Base-by-base conservation (phyloP, 2,113 vertebrate species). In the Stegastes partitus region DNA sequence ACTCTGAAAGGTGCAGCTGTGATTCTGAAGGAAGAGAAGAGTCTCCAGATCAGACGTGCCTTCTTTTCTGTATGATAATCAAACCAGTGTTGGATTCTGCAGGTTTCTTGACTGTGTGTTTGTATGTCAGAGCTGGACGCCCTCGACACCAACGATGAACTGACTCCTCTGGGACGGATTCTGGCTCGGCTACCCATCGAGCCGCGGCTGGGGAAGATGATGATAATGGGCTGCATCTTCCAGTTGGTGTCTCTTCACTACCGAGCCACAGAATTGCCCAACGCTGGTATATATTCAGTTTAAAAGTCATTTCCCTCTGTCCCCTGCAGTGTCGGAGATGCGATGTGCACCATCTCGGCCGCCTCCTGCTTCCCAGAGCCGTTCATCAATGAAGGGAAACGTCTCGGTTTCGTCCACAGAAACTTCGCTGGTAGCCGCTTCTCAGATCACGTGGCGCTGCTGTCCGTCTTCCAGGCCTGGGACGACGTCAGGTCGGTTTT, bases 201-300 rank as follows among this genome's bases (percentile, higher is more conserved):
- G 54, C 97, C 97, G 81, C 97, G 97, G 0, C 93, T 99, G 67
- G 98, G 98, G 79, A 99, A 99, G 92, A 99, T 99, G 97, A 99
- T 98, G 97, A 98, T 99, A 89, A 98, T 99, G 96, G 97, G 98
- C 54, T 99, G 97, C 84, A 98, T 98, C 85, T 97, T 99, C 91
- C 93, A 96, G 97, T 99, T 89, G 93, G 96, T 95, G 1, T 0
- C 16, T 39, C 1, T 0, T 22, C 28, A 14, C 3, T 2, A 0
- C 22, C 1, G 16, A 5, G 2, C 34, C 1, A 0, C 15, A 0
- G 11, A 10, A 1, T 56, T 11, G 5, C 5, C 8, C 8, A 8
- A 11, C 37, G 37, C 9, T 9, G 34, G n/a, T n/a, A 34, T 34
- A 34, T 8, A 11, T 39, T n/a, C 37, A 2, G 37, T 8, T 9